These are phyloP conservation scores for Drosophila novamexicana DNA, from an alignment of 1,140 invertebrate species.

Conservation along the genomic window DNA sequence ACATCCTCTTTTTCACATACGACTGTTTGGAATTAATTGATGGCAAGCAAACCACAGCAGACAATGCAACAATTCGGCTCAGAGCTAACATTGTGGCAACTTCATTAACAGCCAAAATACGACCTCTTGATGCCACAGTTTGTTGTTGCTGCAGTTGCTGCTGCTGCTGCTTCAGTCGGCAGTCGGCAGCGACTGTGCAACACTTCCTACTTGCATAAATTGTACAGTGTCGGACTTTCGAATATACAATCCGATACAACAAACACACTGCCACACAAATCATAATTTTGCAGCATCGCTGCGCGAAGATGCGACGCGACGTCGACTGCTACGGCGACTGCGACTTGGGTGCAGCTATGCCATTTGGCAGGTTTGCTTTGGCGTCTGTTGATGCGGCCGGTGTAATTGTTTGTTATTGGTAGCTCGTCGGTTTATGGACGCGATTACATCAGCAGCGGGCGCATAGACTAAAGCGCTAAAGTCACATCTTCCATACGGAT, in stretches of 20 bases:
- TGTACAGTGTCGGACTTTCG: constrained; percentile 44
- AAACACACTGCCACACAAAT: constrained; percentile 76
- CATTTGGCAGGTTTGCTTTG: constrained; percentile 10
- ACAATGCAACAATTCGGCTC: constrained; percentile 60
- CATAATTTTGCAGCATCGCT: constrained; percentile 52
- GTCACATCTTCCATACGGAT: constrained; percentile 57
- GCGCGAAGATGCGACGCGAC: constrained; percentile 15
- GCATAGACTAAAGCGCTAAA: constrained; percentile 25
- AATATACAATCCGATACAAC: constrained; percentile 35
- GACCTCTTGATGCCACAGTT: constrained; percentile 17
- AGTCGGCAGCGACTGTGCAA: constrained; percentile 3
- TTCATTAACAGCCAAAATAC: constrained; percentile 59
- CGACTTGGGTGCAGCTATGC: constrained; percentile 28
- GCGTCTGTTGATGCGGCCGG: constrained; percentile 26
- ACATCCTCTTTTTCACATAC: constrained; percentile 39
- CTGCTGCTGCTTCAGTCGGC: constrained; percentile 1
- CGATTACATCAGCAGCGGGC: constrained; percentile 65
- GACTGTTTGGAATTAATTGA: constrained; percentile 57
- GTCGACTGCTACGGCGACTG: constrained; percentile 7
- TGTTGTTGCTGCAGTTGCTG: constrained; percentile 14
- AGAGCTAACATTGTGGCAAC: constrained; percentile 52
- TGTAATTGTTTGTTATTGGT: constrained; percentile 69
- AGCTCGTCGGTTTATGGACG: constrained; percentile 64
- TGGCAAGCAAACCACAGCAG: constrained; percentile 56
- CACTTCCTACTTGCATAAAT: constrained; percentile 77